These are phyloP conservation scores for Tringa solitaria DNA, from an alignment of 2,113 vertebrate species.

Conservation along the genomic window DNA sequence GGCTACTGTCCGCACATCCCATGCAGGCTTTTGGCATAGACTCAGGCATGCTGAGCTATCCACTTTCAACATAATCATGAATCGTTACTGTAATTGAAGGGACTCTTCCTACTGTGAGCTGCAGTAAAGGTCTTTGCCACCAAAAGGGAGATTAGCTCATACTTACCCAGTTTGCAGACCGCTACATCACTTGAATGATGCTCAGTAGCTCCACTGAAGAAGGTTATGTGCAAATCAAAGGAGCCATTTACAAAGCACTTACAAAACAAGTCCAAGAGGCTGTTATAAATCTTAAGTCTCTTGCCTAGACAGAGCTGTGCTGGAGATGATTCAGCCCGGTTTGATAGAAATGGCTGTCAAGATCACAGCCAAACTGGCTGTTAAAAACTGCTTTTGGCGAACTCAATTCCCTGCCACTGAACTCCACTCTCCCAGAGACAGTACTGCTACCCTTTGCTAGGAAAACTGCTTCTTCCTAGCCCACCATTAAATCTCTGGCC, in stretches of 20 bases:
- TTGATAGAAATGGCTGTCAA: conserved; percentile 13
- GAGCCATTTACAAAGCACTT: conserved; percentile 4
- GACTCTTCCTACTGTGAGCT: neutral
- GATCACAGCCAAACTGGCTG: conserved; percentile 16
- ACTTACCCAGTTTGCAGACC: neutral
- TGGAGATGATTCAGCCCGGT: neutral
- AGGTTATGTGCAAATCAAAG: neutral
- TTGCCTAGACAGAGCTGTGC: neutral
- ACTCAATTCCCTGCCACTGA: neutral
- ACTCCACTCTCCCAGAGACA: neutral
- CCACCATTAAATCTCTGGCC: neutral
- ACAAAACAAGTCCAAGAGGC: neutral
- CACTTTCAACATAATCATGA: neutral
- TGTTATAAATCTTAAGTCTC: neutral
- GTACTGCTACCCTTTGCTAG: neutral
- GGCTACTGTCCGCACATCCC: neutral
- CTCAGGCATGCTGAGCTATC: neutral
- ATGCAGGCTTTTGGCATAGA: neutral
- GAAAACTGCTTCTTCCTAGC: neutral
- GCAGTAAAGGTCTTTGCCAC: neutral
- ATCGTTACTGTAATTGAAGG: neutral
- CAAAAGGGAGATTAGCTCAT: neutral
- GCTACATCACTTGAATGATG: neutral
- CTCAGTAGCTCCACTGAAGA: neutral
- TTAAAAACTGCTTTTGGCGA: neutral